These are phyloP conservation scores for Mycalesis mineus DNA, from an alignment of 2,888 invertebrate species.

Conservation along the genomic window DNA sequence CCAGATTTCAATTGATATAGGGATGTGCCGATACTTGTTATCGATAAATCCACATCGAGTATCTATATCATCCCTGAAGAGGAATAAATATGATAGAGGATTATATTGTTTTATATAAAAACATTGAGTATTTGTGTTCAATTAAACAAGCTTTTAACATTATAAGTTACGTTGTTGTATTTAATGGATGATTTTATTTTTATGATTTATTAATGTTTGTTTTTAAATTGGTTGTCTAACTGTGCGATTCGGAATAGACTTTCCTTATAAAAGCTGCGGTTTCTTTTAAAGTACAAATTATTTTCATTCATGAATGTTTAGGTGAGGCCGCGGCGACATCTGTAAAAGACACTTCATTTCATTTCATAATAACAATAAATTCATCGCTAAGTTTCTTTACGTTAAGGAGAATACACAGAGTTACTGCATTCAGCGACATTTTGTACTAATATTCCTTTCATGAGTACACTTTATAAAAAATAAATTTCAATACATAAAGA, in stretches of 20 bases:
- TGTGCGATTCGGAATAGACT: constrained; percentile 19
- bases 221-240: constrained; percentile 49
- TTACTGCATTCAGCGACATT: background rate
- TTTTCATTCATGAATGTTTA: constrained; percentile 53
- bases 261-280: constrained; percentile 36
- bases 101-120: constrained; percentile 22
- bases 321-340: constrained; percentile 42
- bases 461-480: background rate
- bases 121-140: constrained; percentile 72
- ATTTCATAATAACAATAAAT: constrained; percentile 39
- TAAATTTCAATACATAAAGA: background rate
- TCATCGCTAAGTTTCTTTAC: constrained; percentile 42
- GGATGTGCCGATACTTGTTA: background rate
- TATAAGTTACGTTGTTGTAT: constrained; percentile 75
- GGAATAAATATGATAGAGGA: background rate
- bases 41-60: background rate
- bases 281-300: constrained; percentile 72
- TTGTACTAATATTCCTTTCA: background rate
- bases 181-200: constrained; percentile 70
- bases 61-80: background rate
- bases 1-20: constrained; percentile 32
- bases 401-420: background rate
- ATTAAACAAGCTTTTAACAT: constrained; percentile 46
- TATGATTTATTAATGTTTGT: constrained; percentile 61
- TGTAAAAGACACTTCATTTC: constrained; percentile 49